phyloP scores from a whole-genome alignment of 2,113 vertebrate genomes.

The Hypocryptadius cinnamomeus region DNA sequence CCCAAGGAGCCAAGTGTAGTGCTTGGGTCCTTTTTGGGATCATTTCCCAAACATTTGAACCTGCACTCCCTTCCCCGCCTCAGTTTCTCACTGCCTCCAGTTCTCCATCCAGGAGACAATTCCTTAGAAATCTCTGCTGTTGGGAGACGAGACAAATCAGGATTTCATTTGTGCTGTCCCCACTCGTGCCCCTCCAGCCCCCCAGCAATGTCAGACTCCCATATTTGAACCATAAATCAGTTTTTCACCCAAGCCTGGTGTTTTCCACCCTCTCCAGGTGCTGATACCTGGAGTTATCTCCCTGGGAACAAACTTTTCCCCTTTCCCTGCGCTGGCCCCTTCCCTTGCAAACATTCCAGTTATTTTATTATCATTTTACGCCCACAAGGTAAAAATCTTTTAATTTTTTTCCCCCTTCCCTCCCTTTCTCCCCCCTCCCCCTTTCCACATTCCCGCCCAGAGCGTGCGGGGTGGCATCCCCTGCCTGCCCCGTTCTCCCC shows the following conservation, averaged over 20 bases:
- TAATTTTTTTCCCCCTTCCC: accelerated
- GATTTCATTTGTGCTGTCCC: accelerated
- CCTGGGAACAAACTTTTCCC: background rate
- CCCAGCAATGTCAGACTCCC: background rate
- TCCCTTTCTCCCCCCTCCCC: background rate
- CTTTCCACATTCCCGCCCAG: background rate
- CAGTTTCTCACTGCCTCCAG: background rate
- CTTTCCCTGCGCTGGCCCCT: background rate
- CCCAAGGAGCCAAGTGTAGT: background rate
- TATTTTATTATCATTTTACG: background rate
- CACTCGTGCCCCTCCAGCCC: accelerated
- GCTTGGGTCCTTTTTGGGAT: background rate
- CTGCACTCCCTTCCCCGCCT: background rate
- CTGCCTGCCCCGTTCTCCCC: background rate
- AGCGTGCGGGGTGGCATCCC: background rate
- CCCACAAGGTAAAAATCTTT: background rate
- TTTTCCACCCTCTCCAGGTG: background rate
- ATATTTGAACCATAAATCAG: background rate
- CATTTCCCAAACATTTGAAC: background rate
- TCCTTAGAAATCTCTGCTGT: background rate
- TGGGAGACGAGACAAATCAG: no score
- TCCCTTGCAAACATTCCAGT: background rate
- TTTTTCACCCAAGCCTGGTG: background rate
- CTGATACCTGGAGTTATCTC: background rate
- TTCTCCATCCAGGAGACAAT: background rate